These are phyloP conservation scores for Sabatieria punctata DNA, from an alignment of 2,888 invertebrate genomes.

Conservation along the genomic window DNA sequence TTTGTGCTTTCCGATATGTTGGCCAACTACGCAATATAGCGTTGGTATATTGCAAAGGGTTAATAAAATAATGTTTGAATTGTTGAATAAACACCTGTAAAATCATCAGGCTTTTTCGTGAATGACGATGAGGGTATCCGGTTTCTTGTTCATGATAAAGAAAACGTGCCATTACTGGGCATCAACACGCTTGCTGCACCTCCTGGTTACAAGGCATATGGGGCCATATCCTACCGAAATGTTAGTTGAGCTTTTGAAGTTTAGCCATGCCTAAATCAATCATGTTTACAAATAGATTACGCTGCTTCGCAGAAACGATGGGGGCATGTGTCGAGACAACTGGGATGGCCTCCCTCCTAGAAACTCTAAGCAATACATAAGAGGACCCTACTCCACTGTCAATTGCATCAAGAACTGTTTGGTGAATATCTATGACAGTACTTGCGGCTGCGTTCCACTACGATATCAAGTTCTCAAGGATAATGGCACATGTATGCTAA, in stretches of 20 bases:
- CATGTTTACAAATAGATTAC: constrained; percentile 13
- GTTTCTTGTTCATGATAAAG: constrained; percentile 13
- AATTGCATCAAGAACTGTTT: constrained; percentile 16
- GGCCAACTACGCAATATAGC: no score
- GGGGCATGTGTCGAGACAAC: constrained; percentile 17
- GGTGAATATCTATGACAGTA: constrained; percentile 8
- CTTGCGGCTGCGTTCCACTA: constrained; percentile 16
- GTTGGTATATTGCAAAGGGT: no score
- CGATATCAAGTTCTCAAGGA: constrained; percentile 2
- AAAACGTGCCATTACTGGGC: constrained; percentile 12
- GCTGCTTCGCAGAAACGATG: constrained; percentile 14
- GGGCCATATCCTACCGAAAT: constrained; percentile 15
- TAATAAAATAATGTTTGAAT: no score
- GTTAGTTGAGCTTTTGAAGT: constrained; percentile 7
- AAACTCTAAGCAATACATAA: neutral
- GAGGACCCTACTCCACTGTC: neutral
- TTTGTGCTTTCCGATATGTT: no score
- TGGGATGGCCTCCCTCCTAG: no score
- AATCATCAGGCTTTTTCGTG: constrained; percentile 2
- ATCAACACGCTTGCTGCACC: constrained; percentile 14
- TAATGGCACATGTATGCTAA: no score
- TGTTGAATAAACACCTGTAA: no score
- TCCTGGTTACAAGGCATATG: constrained; percentile 14
- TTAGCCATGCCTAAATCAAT: neutral
- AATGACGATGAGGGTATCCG: constrained; percentile 14